Conservation (phyloP, 1,140 invertebrate species). For the Ceratosolen solmsi region DNA sequence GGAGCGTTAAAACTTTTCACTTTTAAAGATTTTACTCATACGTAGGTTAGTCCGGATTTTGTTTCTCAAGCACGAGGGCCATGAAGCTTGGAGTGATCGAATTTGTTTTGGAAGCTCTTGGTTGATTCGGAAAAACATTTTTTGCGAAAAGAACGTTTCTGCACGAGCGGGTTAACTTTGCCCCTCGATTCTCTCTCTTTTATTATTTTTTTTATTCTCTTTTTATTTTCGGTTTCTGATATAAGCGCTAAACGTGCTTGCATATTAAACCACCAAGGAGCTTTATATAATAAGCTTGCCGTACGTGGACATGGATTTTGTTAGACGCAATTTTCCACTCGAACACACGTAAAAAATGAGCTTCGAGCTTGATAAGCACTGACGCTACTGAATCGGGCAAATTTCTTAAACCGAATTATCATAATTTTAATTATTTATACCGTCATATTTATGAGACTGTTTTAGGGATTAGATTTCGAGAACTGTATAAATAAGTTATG, state of each 20-base stretch:
- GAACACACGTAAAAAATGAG: background rate
- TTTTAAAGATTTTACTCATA: constrained; percentile 21
- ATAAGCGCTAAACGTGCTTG: background rate
- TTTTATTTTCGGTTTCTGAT: background rate
- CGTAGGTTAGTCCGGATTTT: too few species aligned
- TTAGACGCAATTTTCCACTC: background rate
- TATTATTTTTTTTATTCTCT: background rate
- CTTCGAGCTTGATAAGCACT: background rate
- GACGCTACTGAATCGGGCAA: background rate
- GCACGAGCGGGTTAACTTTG: too few species aligned
- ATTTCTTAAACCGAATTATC: background rate
- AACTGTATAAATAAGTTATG: too few species aligned
- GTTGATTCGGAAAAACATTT: constrained; percentile 1
- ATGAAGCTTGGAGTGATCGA: background rate
- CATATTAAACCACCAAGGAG: background rate
- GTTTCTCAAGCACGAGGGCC: background rate
- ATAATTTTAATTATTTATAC: background rate
- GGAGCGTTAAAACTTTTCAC: constrained; percentile 28
- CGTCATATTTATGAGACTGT: background rate
- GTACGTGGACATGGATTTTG: background rate
- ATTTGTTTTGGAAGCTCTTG: background rate
- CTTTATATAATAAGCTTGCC: background rate
- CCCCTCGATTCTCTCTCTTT: too few species aligned
- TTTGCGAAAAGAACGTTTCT: background rate
- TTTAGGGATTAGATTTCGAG: too few species aligned